These are phyloP conservation scores for Sarotherodon lohbergeri DNA, from an alignment of 2,113 vertebrate species.

Conservation along the genomic window DNA sequence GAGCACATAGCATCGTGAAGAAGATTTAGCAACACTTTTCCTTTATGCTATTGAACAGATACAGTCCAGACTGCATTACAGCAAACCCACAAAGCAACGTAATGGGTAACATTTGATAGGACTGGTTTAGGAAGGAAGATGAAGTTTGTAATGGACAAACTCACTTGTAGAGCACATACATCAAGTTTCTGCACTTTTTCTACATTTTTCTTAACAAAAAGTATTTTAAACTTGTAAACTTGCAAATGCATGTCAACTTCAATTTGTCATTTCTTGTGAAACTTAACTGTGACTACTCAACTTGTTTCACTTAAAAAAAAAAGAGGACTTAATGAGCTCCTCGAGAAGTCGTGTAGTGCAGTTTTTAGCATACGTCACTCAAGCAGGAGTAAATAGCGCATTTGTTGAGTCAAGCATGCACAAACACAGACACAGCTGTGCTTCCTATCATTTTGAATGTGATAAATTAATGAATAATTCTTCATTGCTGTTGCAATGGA, in stretches of 20 bases:
- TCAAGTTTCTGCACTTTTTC: not conserved
- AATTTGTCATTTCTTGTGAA: not conserved
- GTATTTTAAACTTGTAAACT: not conserved
- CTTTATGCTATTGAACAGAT: not conserved
- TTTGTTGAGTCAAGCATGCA: not conserved
- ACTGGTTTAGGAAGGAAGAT: not conserved
- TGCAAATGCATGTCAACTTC: not conserved
- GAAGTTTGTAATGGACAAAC: not conserved
- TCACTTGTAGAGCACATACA: not conserved
- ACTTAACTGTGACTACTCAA: not conserved
- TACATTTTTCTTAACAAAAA: not conserved
- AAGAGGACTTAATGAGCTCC: not conserved
- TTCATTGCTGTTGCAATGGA: not conserved
- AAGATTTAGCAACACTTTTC: slow-evolving; percentile 13
- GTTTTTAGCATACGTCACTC: not conserved
- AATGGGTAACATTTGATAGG: not conserved
- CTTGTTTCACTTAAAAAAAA: not conserved
- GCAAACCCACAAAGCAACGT: not conserved
- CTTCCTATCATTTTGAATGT: not conserved
- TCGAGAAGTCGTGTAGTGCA: not conserved
- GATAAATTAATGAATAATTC: slow-evolving; percentile 24
- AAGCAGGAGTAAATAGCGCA: not conserved
- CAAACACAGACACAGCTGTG: not conserved
- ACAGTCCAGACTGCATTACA: not conserved
- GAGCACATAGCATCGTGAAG: slow-evolving; percentile 22